These are phyloP conservation scores for Dufourea novaeangliae DNA, from an alignment of 1,140 invertebrate species.

Conservation along the genomic window DNA sequence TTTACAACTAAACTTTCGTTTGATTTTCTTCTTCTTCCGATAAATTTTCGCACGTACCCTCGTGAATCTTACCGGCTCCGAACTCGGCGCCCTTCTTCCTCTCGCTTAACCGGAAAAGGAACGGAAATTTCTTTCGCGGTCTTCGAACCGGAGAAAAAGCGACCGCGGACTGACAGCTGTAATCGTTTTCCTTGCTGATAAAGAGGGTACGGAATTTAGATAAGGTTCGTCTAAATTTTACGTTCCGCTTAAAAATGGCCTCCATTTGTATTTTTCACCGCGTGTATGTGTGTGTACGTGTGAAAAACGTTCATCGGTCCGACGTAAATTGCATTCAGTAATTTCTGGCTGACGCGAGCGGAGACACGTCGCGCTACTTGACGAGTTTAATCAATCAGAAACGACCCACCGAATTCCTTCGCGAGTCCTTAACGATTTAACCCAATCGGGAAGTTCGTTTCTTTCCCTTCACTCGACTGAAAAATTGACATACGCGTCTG, in stretches of 20 bases:
- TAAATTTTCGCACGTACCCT: not conserved
- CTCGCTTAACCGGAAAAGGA: not conserved
- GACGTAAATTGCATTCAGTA: slow-evolving; percentile 5
- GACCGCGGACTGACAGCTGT: slow-evolving; percentile 20
- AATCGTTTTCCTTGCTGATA: slow-evolving; percentile 29
- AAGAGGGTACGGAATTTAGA: slow-evolving; percentile 24
- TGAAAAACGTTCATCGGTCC: not conserved
- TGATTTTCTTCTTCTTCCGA: not conserved
- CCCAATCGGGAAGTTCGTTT: not conserved
- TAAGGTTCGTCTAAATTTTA: slow-evolving; percentile 12
- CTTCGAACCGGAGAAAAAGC: not conserved
- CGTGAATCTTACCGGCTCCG: not conserved
- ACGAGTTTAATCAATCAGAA: slow-evolving; percentile 15
- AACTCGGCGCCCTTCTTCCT: not conserved
- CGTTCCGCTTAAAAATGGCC: slow-evolving; percentile 19
- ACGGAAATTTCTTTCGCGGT: slow-evolving; percentile 6
- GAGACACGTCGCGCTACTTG: not conserved
- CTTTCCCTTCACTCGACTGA: not conserved
- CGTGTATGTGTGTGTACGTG: not conserved
- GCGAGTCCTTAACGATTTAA: not conserved
- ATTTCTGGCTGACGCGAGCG: not conserved
- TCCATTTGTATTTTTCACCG: slow-evolving; percentile 4
- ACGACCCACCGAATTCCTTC: not conserved
- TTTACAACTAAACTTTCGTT: not conserved
- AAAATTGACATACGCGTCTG: not conserved